Conservation (phyloP, 1,140 invertebrate genomes). For the Portunus trituberculatus region DNA sequence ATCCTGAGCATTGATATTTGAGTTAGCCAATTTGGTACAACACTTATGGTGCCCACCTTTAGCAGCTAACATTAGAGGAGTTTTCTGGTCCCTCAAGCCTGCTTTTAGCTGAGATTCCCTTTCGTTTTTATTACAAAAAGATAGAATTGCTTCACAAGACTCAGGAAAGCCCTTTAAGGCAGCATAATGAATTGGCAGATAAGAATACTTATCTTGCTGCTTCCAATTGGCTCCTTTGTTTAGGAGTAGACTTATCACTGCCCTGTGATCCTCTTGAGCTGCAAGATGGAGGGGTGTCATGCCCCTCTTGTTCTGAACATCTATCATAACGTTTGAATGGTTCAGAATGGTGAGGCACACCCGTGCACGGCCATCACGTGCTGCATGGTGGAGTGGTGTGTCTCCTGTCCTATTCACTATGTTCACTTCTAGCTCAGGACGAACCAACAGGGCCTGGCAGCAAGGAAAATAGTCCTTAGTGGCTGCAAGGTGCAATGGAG, state of each 20-base stretch:
- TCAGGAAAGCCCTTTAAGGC: constrained; percentile 66
- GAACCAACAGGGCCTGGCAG: constrained; percentile 46
- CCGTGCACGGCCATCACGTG: constrained; percentile 41
- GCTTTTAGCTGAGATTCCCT: constrained; percentile 49
- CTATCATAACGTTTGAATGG: not conserved
- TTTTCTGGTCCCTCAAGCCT: constrained; percentile 58
- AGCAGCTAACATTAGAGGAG: constrained; percentile 65
- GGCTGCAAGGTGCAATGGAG: constrained; percentile 53
- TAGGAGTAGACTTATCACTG: constrained; percentile 45
- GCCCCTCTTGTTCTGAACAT: constrained; percentile 55
- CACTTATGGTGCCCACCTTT: constrained; percentile 62
- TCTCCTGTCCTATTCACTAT: constrained; percentile 41
- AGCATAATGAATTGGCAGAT: constrained; percentile 61
- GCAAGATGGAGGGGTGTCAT: constrained; percentile 62
- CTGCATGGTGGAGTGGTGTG: constrained; percentile 50
- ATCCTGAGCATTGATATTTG: constrained; percentile 58
- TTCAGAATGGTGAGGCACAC: constrained; percentile 41
- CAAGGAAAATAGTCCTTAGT: constrained; percentile 39
- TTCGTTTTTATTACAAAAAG: not conserved
- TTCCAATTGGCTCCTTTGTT: constrained; percentile 59
- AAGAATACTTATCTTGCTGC: constrained; percentile 45
- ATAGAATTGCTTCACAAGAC: constrained; percentile 59
- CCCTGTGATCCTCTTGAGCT: constrained; percentile 59
- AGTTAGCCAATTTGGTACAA: constrained; percentile 43
- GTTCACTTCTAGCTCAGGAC: constrained; percentile 35